Percentiles rank a stretch among this genome's conserved stretches.
Evolutionary conservation across 2,888 invertebrate genomes (phyloP).

Genomic region (Steinernema scapterisci): DNA sequence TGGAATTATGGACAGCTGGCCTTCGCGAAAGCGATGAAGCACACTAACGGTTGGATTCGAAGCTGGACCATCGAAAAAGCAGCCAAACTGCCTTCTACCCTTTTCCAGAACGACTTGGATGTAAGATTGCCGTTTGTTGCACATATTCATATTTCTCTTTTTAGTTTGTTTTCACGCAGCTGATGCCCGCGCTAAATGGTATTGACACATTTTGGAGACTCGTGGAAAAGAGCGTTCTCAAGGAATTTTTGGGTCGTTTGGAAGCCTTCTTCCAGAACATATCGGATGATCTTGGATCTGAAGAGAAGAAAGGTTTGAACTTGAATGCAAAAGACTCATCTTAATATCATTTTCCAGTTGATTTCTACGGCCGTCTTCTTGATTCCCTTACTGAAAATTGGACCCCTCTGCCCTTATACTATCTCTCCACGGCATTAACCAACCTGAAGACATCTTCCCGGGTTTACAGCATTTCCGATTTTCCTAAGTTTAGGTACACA

Average conservation of each 20-base stretch:
- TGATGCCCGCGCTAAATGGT: conserved; percentile 47
- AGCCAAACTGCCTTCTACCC: conserved; percentile 33
- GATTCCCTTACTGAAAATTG: conserved; percentile 35
- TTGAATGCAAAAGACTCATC: background rate
- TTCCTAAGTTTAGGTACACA: background rate
- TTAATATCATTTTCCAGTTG: conserved; percentile 28
- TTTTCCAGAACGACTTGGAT: conserved; percentile 31
- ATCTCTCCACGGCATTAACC: conserved; percentile 36
- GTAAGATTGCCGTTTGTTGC: background rate
- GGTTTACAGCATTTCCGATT: background rate
- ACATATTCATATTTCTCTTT: conserved; percentile 2
- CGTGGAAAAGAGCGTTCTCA: conserved; percentile 41
- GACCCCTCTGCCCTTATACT: conserved; percentile 43
- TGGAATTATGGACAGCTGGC: conserved; percentile 18
- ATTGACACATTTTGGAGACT: conserved; percentile 55
- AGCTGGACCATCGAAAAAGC: conserved; percentile 50
- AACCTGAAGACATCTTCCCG: background rate
- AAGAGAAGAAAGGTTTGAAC: background rate
- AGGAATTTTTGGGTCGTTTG: background rate
- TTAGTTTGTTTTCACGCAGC: conserved; percentile 41
- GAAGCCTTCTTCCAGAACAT: background rate
- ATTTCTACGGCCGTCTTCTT: conserved; percentile 37
- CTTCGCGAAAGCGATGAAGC: conserved; percentile 40
- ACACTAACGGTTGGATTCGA: conserved; percentile 59
- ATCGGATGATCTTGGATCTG: background rate